These are phyloP conservation scores for Odontocerum albicorne DNA, from an alignment of 2,888 invertebrate species.

Conservation along the genomic window DNA sequence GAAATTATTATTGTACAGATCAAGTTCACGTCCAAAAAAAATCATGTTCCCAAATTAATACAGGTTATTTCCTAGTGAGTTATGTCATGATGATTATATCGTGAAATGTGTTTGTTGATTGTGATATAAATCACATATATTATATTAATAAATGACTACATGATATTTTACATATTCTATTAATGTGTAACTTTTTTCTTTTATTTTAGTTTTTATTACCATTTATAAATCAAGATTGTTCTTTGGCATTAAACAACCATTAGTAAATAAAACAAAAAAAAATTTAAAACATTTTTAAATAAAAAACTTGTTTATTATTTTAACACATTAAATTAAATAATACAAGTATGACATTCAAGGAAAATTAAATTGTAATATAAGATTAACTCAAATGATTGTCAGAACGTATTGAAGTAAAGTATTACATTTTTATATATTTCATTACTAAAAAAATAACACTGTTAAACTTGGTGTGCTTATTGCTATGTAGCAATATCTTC, in stretches of 20 bases:
- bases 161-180: background rate
- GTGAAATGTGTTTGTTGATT: background rate
- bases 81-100: no score
- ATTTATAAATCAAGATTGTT: no score
- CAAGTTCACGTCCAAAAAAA: no score
- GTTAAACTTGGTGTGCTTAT: no score
- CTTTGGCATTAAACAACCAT: no score
- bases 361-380: background rate
- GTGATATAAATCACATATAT: background rate
- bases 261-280: no score
- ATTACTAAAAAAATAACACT: no score
- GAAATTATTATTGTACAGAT: no score
- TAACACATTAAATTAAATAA: background rate
- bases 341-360: background rate
- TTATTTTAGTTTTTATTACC: background rate
- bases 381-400: background rate
- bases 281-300: no score
- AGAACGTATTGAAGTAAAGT: background rate
- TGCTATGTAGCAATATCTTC: no score
- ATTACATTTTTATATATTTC: background rate
- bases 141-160: background rate
- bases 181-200: background rate
- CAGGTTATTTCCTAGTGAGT: no score
- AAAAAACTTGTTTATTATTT: background rate
- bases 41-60: no score